Base-by-base conservation (phyloP, 2,797 vertebrate genomes). In the Aphelocoma californica region DNA sequence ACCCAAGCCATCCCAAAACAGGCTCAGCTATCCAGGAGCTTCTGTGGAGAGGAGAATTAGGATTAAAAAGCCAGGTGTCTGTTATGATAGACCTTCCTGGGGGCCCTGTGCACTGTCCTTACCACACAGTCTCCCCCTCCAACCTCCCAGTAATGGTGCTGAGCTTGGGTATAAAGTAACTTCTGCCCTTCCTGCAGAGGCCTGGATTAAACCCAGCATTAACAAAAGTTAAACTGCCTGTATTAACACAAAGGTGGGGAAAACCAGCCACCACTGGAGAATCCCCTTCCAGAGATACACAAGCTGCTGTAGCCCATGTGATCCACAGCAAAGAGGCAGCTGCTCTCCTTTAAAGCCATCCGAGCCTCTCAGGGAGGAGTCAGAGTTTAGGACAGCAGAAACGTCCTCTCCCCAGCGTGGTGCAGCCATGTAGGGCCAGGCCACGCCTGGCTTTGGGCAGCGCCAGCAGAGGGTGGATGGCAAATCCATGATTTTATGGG, bases 111-210 rank as follows among this genome's bases (percentile, higher is more conserved):
- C 28, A 34, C 51, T 13, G 28, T 65, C 51, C 32, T 71, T 19
- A 23, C 18, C 29, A 4, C 19, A 18, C 6, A 29, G 19, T 14
- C 32, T 29, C 34, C 54, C 19, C 12, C 31, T 58, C 54, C 31
- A n/a, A 4, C 19, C 13, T 58, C 28, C 31, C 14, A 5, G 2
- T 25, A 57, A 69, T 0, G 0, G 19, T 19, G 18, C 60, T 62
- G 81, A 65, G 14, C 38, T 82, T 54, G 62, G 44, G 9, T 26
- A 1, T 50, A 12, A 71, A 66, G 62, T 45, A 47, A 34, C 5
- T 60, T 17, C 31, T 70, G 29, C 40, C 19, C 20, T 67, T 50
- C 26, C 45, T 82, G n/a, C 31, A 9, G 31, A 54, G 17, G 23
- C 23, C 25, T 32, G 42, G 28, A 16, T 48, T 71, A 65, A 91